Conservation (phyloP, 2,797 vertebrate genomes). For the Siniperca undulata region DNA sequence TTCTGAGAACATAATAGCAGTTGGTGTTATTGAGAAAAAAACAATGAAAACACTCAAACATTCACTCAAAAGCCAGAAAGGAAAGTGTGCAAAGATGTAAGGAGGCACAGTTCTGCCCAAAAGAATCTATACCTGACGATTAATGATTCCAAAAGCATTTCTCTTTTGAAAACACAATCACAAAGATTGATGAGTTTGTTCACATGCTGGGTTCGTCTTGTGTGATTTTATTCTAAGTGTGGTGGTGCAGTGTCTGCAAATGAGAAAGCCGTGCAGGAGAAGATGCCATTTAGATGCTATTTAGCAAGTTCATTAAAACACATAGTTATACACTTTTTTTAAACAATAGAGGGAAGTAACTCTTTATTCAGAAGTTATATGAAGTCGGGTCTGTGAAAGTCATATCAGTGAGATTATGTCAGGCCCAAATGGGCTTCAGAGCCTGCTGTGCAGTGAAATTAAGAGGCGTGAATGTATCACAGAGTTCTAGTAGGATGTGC, state of each 20-base stretch:
- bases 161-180: slow-evolving; percentile 33
- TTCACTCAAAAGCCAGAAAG: background rate
- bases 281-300: slow-evolving; percentile 35
- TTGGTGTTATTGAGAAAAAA: background rate
- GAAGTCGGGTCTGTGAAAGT: background rate
- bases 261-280: slow-evolving; percentile 5
- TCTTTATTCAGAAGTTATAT: background rate
- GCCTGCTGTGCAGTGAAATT: slow-evolving; percentile 38
- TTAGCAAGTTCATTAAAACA: slow-evolving; percentile 32
- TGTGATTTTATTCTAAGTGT: slow-evolving; percentile 2
- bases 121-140: slow-evolving; percentile 1
- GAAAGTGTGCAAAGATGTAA: background rate
- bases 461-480: slow-evolving; percentile 27
- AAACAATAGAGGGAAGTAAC: background rate
- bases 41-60: background rate
- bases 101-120: background rate
- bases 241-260: slow-evolving; percentile 1
- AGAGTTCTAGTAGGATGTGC: background rate
- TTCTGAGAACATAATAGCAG: background rate
- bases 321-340: background rate
- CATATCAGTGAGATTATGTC: slow-evolving; percentile 14
- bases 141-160: slow-evolving; percentile 22
- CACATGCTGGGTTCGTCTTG: slow-evolving; percentile 15
- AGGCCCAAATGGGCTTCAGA: slow-evolving; percentile 1
- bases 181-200: slow-evolving; percentile 44